These are phyloP conservation scores for Thyatira batis DNA, from an alignment of 2,888 invertebrate species.

Conservation along the genomic window DNA sequence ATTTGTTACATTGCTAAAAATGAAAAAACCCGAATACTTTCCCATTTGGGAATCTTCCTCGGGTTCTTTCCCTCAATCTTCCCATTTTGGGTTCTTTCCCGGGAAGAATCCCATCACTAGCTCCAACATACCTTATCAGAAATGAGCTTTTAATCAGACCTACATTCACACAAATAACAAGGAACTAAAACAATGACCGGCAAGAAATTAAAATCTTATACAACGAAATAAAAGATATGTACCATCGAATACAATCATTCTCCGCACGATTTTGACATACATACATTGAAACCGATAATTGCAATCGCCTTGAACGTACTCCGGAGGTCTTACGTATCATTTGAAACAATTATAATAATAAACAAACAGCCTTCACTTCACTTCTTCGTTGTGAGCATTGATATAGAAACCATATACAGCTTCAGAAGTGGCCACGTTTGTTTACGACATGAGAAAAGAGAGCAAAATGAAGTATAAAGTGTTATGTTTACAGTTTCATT, in stretches of 20 bases:
- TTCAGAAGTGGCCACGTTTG: not conserved
- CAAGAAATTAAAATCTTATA: not conserved
- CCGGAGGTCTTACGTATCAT: slow-evolving; percentile 1
- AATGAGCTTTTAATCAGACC: no score
- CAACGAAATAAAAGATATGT: not conserved
- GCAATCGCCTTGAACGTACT: slow-evolving; percentile 2
- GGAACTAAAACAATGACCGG: not conserved
- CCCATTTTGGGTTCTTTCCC: no score
- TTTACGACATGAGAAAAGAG: no score
- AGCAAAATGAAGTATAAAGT: no score
- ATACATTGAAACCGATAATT: not conserved
- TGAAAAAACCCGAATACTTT: no score
- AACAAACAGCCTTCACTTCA: not conserved
- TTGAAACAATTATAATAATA: slow-evolving; percentile 2
- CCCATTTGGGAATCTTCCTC: no score
- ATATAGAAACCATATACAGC: not conserved
- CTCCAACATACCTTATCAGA: no score
- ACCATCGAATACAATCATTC: not conserved
- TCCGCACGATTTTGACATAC: slow-evolving; percentile 2
- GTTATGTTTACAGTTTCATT: no score
- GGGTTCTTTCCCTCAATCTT: no score
- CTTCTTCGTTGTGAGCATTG: not conserved
- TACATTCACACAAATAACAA: not conserved
- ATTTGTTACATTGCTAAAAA: no score
- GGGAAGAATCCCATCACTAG: no score